phyloP scores from a whole-genome alignment of 2,113 vertebrate genomes.

The Ahaetulla prasina region DNA sequence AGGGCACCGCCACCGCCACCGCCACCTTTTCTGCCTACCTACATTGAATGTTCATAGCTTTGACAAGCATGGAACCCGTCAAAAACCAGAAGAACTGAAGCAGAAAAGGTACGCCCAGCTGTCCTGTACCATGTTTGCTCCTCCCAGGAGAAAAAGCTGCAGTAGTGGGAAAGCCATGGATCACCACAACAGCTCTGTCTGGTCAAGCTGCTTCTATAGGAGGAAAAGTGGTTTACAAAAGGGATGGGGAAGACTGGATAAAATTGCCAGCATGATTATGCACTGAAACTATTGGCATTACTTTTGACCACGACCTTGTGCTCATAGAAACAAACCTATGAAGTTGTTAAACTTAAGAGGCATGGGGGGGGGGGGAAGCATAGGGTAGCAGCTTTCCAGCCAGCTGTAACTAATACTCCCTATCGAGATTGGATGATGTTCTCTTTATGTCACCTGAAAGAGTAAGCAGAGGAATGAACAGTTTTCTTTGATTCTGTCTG shows the following conservation, averaged over 20 bases:
- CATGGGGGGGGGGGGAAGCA: too few species aligned
- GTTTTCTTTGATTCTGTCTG: neutral
- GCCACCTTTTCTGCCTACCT: conserved; percentile 22
- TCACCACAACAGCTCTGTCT: neutral
- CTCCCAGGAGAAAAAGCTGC: neutral
- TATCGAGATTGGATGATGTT: neutral
- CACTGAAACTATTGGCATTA: neutral
- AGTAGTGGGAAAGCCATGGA: neutral
- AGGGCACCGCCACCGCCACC: conserved; percentile 46
- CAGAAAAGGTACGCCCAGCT: neutral
- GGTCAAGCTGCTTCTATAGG: neutral
- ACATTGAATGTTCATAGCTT: conserved; percentile 48
- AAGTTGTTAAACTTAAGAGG: neutral
- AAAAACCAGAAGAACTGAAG: neutral
- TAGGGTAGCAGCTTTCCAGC: neutral
- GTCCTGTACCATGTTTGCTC: too few species aligned
- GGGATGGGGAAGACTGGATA: neutral
- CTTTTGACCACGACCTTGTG: neutral
- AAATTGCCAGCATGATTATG: neutral
- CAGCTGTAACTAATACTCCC: neutral
- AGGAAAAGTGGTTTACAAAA: neutral
- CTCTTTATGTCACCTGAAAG: neutral
- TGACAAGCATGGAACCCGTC: neutral
- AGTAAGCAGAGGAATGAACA: neutral
- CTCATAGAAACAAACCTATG: neutral